Conservation (phyloP, 2,113 vertebrate species). For the Pseudorasbora parva region DNA sequence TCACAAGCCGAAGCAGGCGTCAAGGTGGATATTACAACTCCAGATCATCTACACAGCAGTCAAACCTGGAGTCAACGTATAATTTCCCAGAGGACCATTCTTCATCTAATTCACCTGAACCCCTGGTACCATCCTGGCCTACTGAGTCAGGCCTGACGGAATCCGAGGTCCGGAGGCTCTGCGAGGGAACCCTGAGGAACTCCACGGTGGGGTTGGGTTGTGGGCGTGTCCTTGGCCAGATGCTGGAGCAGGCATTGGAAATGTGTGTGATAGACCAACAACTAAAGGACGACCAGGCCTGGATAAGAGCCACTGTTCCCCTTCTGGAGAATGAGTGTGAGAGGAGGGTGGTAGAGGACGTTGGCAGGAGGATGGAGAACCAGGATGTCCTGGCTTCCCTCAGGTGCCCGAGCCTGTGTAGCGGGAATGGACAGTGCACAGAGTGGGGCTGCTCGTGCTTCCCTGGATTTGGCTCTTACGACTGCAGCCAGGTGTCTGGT, state of each 20-base stretch:
- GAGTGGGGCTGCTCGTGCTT: conserved; percentile 87
- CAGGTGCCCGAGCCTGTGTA: conserved; percentile 84
- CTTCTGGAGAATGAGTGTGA: conserved; percentile 94
- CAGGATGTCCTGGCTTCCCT: conserved; percentile 71
- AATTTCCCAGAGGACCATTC: conserved; percentile 90
- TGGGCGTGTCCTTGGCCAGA: conserved; percentile 68
- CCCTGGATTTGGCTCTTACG: conserved; percentile 84
- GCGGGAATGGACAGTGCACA: conserved; percentile 82
- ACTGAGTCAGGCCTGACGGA: conserved; percentile 83
- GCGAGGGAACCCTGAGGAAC: conserved; percentile 76
- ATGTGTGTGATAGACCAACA: conserved; percentile 87
- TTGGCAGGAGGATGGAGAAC: conserved; percentile 58
- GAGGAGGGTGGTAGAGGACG: conserved; percentile 80
- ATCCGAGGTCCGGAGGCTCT: conserved; percentile 66
- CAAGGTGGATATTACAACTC: conserved; percentile 68
- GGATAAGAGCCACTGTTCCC: conserved; percentile 81
- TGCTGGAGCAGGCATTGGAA: conserved; percentile 60
- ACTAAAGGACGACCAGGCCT: conserved; percentile 84
- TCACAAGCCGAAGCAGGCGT: conserved; percentile 62
- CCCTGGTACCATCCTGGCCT: conserved; percentile 78
- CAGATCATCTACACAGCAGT: conserved; percentile 68
- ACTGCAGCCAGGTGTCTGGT: conserved; percentile 84
- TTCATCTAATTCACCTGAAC: conserved; percentile 61
- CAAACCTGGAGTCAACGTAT: conserved; percentile 78
- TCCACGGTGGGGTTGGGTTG: conserved; percentile 81